A percentile compares a stretch with the other conserved stretches of the same genome.
These are phyloP conservation scores for Mesorhabditis spiculigera DNA, from an alignment of 2,888 invertebrate species.

Conservation along the genomic window DNA sequence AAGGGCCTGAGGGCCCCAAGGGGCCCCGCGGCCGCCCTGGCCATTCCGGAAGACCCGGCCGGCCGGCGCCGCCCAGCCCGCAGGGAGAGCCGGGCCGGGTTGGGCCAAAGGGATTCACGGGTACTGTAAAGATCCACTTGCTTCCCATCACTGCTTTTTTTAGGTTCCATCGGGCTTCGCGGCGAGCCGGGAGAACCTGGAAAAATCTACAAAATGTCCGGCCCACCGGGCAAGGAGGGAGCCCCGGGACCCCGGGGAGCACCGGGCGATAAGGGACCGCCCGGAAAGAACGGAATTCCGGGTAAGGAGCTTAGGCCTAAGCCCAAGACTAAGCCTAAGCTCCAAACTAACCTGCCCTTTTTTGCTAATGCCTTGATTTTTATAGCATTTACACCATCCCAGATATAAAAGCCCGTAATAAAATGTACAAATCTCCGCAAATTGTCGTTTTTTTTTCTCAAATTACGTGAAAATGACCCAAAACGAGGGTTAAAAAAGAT, in stretches of 20 bases:
- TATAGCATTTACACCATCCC: too few species aligned
- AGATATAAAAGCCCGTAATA: too few species aligned
- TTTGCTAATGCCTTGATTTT: too few species aligned
- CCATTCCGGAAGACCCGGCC: conserved; percentile 19
- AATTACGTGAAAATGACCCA: too few species aligned
- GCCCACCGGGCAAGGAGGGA: conserved; percentile 35
- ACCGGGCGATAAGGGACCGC: neutral
- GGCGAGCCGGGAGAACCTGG: conserved; percentile 33
- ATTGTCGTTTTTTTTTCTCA: too few species aligned
- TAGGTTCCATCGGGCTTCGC: neutral
- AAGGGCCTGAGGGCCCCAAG: conserved; percentile 20
- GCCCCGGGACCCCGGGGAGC: conserved; percentile 15
- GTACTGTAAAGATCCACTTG: neutral
- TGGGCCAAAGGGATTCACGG: conserved; percentile 1
- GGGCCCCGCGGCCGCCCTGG: neutral
- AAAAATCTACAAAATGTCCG: conserved; percentile 27
- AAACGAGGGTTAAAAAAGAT: too few species aligned
- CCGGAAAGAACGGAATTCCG: conserved; percentile 1
- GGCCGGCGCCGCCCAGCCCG: neutral
- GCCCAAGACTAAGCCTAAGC: too few species aligned
- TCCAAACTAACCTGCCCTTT: too few species aligned
- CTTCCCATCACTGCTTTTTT: neutral
- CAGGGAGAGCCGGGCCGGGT: neutral
- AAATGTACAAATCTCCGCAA: too few species aligned
- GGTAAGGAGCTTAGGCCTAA: neutral